phyloP scores from a whole-genome alignment of 2,888 invertebrate genomes.

The Muscina levida region DNA sequence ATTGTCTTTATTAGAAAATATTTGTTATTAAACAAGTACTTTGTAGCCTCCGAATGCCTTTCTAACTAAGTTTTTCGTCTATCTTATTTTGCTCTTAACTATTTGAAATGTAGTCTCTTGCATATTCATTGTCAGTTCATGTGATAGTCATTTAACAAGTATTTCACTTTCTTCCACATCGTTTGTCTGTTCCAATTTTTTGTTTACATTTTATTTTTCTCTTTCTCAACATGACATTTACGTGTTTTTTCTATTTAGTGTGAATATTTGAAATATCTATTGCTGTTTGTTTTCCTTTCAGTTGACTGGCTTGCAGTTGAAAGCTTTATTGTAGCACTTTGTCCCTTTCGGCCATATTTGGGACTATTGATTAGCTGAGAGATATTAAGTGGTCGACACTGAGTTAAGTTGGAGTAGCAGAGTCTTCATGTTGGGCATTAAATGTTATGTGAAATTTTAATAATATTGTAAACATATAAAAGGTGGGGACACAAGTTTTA shows the following conservation, averaged over 20 bases:
- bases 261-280: conserved; percentile 13
- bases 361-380: background rate
- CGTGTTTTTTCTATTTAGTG: conserved; percentile 21
- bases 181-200: background rate
- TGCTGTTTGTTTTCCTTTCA: background rate
- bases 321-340: too few relatives aligned
- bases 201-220: background rate
- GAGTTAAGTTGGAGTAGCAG: background rate
- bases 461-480: too few relatives aligned
- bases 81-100: background rate
- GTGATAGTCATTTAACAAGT: conserved; percentile 55
- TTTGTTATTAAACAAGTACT: too few relatives aligned
- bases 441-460: too few relatives aligned
- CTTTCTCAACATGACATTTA: conserved; percentile 37
- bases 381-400: too few relatives aligned
- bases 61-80: too few relatives aligned
- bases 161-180: conserved; percentile 9
- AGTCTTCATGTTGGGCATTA: background rate
- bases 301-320: background rate
- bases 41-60: too few relatives aligned
- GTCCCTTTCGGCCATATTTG: too few relatives aligned
- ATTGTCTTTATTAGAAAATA: too few relatives aligned
- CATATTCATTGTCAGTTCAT: conserved; percentile 52
- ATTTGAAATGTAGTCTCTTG: conserved; percentile 42
- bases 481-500: too few relatives aligned